Evolutionary conservation across 1,140 invertebrate species (phyloP).

Genomic region (Papilio polyxenes): DNA sequence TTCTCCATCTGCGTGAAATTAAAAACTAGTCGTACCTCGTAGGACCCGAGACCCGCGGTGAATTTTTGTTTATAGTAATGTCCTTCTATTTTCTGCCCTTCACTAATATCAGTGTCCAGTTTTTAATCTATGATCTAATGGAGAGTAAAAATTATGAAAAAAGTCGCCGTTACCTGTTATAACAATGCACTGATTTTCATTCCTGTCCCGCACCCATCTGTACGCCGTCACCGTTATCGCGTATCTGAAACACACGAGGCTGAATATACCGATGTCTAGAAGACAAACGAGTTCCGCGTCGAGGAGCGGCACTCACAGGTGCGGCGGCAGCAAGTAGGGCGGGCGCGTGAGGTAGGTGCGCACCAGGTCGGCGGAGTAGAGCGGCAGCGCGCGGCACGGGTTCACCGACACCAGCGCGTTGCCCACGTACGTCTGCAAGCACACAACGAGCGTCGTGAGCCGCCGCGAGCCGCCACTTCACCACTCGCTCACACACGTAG

Average conservation of each 20-base stretch:
- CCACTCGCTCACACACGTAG: background rate
- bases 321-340: constrained; percentile 93
- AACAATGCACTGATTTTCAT: constrained; percentile 90
- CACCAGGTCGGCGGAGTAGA: constrained; percentile 89
- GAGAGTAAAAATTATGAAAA: too few relatives aligned
- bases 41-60: too few relatives aligned
- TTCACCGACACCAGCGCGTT: constrained; percentile 89
- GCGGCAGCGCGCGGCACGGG: constrained; percentile 88
- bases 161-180: constrained; percentile 83
- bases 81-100: too few relatives aligned
- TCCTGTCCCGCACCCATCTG: constrained; percentile 86
- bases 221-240: constrained; percentile 89
- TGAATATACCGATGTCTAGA: background rate
- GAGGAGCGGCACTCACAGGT: constrained; percentile 86
- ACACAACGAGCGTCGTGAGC: background rate
- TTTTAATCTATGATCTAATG: too few relatives aligned
- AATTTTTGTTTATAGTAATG: too few relatives aligned
- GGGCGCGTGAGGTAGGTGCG: constrained; percentile 88
- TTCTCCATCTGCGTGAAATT: too few relatives aligned
- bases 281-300: too few relatives aligned
- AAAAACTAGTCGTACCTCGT: too few relatives aligned
- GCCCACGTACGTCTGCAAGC: constrained; percentile 88
- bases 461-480: background rate
- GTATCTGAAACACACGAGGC: constrained; percentile 81
- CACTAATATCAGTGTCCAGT: too few relatives aligned